Evolutionary conservation across 2,113 vertebrate species (phyloP).

Genomic region (Hylia prasina): DNA sequence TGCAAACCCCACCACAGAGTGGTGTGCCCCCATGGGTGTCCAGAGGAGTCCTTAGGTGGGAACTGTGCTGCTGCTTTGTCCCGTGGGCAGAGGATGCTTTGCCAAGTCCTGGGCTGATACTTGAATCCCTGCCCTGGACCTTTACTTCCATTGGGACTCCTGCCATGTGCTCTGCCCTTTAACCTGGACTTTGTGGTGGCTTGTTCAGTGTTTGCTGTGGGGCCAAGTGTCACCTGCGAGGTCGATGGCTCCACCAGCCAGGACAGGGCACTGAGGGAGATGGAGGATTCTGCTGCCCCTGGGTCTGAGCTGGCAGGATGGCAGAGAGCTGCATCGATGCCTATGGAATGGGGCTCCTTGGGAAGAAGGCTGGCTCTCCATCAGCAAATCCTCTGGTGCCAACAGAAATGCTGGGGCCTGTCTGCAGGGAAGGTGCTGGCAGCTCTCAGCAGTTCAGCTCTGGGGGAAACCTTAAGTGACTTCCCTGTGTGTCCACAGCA

Average conservation of each 20-base stretch:
- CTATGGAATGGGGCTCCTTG: not conserved
- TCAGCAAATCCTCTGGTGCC: fast-evolving
- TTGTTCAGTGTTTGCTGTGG: not conserved
- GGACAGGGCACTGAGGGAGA: not conserved
- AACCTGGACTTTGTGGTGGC: not conserved
- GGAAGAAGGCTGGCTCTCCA: not conserved
- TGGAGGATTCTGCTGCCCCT: not conserved
- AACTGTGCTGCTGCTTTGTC: not conserved
- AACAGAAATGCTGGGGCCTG: not conserved
- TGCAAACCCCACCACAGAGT: fast-evolving
- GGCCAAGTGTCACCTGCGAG: not conserved
- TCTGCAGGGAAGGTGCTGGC: not conserved
- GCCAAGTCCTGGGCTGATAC: not conserved
- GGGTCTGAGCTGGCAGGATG: not conserved
- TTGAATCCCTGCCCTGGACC: not conserved
- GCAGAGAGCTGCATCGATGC: not conserved
- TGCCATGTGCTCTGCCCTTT: not conserved
- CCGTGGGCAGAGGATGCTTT: not conserved
- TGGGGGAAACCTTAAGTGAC: not conserved
- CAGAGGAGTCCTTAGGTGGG: not conserved
- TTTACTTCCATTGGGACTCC: not conserved
- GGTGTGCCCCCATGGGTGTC: not conserved
- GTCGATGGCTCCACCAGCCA: not conserved
- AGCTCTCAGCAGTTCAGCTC: not conserved
- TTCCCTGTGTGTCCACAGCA: slow-evolving; percentile 70